phyloP scores from a whole-genome alignment of 2,113 vertebrate species.

The Heterocephalus glaber region DNA sequence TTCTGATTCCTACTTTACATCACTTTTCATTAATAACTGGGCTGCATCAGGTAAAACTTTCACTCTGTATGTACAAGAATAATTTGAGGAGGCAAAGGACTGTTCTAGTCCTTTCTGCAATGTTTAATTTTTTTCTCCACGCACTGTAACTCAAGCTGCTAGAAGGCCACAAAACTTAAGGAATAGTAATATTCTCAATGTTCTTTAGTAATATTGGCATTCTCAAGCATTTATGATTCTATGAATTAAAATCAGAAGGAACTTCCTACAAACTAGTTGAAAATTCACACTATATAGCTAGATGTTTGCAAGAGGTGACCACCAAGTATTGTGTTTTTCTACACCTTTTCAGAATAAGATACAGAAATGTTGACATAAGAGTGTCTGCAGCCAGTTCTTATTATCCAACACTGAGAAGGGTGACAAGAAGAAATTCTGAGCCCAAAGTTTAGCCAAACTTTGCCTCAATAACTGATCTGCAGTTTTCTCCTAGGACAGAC shows the following conservation, averaged over 20 bases:
- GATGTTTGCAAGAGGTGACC: neutral
- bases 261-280: neutral
- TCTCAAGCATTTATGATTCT: neutral
- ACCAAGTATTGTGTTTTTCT: neutral
- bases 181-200: neutral
- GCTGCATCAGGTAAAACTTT: neutral
- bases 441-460: neutral
- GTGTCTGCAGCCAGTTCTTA: neutral
- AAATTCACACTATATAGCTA: neutral
- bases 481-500: neutral
- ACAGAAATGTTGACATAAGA: neutral
- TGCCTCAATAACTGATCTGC: neutral
- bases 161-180: neutral
- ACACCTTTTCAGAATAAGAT: neutral
- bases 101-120: neutral
- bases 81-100: neutral
- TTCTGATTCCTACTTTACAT: neutral
- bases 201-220: neutral
- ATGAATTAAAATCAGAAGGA: neutral
- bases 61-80: neutral
- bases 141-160: neutral
- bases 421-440: neutral
- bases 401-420: neutral
- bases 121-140: neutral
- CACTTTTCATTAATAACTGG: neutral